Conservation (phyloP, 2,113 vertebrate species). For the Stegostoma tigrinum region DNA sequence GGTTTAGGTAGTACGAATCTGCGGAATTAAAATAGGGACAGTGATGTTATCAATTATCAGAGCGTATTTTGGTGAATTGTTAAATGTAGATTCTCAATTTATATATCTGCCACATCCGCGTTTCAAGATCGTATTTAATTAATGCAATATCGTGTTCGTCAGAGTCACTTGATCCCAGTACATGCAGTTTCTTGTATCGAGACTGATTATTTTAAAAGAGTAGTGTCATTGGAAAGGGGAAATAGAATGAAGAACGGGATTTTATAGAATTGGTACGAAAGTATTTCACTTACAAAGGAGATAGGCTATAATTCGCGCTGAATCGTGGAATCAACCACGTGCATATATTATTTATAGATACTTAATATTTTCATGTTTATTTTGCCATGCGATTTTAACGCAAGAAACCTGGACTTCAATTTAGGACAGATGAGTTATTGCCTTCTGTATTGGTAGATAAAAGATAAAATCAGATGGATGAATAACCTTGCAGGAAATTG, state of each 20-base stretch:
- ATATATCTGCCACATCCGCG: neutral
- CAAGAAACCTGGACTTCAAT: neutral
- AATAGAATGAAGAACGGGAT: neutral
- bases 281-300: neutral
- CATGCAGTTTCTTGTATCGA: neutral
- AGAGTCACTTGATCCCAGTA: neutral
- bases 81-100: neutral
- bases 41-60: neutral
- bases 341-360: neutral
- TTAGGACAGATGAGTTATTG: neutral
- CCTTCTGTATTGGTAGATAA: neutral
- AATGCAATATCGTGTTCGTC: neutral
- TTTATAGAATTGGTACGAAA: neutral
- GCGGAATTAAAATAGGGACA: neutral
- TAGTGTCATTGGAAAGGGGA: neutral
- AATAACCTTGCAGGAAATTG: constrained; percentile 10
- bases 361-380: neutral
- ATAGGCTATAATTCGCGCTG: neutral
- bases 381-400: neutral
- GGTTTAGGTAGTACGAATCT: neutral
- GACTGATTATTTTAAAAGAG: neutral
- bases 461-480: neutral
- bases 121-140: neutral
- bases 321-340: neutral
- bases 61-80: neutral